Base-by-base conservation (phyloP, 2,797 vertebrate species). In the Oreochromis mossambicus region DNA sequence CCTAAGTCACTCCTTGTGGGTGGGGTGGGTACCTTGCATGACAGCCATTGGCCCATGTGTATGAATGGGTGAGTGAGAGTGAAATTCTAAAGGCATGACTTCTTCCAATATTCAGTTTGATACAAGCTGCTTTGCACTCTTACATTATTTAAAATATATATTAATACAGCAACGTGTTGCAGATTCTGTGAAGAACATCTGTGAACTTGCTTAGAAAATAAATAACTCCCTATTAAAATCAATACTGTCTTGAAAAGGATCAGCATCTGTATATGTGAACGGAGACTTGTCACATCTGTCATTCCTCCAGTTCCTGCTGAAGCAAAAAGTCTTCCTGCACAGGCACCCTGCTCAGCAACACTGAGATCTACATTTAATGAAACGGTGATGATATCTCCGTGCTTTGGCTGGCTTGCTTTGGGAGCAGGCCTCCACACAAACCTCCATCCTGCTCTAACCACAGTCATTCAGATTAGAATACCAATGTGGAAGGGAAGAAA, bases 341-440 rank as follows among this genome's bases (percentile, higher is more conserved):
- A 50, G 52, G 61, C 66, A 7, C 46, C 24, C 43, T 4, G 56
- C 84, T 84, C 46, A 55, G 82, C 78, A 77, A 77, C 78, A 3
- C 61, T 8, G 78, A 83, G 80, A 85, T 82, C 41, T 52, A 8
- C 80, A 0, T 50, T 85, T 89, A 88, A 93, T 93, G 87, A 93
- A 91, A 78, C 8, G 8, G 91, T 86, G 91, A 93, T 92, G 91
- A 94, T 92, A 91, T 94, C 92, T 92, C 66, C 2, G 82, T 48
- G 86, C 90, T 92, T 76, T 87, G 89, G 89, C 92, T 79, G 88
- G 77, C 89, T 86, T 58, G 41, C 86, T 79, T 83, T 55, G 38
- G 51, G 76, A 21, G 36, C 50, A 8, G 81, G 61, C 73, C 50
- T 70, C 70, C 54, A 51, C 48, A 82, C 79, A 79, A 86, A 75